Base-by-base conservation (phyloP, 2,888 invertebrate genomes). In the Xestia rhomboidea region DNA sequence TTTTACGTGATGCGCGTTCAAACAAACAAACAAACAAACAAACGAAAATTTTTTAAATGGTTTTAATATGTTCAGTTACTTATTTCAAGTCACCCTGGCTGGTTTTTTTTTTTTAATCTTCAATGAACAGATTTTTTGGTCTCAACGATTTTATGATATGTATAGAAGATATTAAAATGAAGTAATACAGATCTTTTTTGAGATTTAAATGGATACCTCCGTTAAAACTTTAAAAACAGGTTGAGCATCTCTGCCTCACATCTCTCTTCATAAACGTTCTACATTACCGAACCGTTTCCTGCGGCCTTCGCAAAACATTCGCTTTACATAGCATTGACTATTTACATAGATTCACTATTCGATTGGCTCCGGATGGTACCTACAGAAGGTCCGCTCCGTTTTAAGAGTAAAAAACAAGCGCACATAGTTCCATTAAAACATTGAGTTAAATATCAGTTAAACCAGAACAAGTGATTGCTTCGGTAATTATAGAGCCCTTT, bases 311-410 rank as follows among this genome's bases (percentile, higher is more conserved):
- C 44, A 70, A 85, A 79, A 78, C 70, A 74, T 79, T 81, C 68
- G 30, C 57, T 80, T 80, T 84, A 78, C 78, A 80, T 79, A 76
- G 30, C 69, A 77, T 81, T 63, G 67, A 57, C 74, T 75, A 87
- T 89, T 88, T 89, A 87, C 87, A 89, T 88, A 88, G 77, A 87
- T 79, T 87, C 78, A 63, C 78, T 81, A 80, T 81, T 73, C 80
- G 76, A 73, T 68, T 54, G 73, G 44, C 44, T 21, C 30, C 21
- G 34, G 1, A 24, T 1, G 11, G 11, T 27, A 34, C 13, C 10
- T 27, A 10, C 51, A 73, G 69, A 73, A 73, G 69, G 41, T 54
- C 24, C 0, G 24, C 24, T 73, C 24, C 15, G 7, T 67, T 24
- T 10, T 6, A 66, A 3, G 18, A 46, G 4, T 13, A 2, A 15